Evolutionary conservation across 2,888 invertebrate genomes (phyloP).

Genomic region (Tenthredo mesomela): DNA sequence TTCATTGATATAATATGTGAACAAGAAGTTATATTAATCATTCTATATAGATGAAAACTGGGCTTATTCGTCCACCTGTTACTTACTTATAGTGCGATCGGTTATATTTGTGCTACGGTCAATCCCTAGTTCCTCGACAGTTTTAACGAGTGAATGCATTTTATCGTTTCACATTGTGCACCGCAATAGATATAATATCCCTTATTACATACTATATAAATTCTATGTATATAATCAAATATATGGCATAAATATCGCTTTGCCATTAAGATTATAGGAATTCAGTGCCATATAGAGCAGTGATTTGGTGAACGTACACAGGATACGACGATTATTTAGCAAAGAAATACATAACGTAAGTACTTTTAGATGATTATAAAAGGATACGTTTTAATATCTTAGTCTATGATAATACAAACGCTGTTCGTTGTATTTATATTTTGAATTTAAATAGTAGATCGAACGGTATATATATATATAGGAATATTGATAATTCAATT

Average conservation of each 20-base stretch:
- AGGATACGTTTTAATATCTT: neutral
- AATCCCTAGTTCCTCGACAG: neutral
- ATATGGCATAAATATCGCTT: neutral
- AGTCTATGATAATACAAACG: neutral
- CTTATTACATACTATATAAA: neutral
- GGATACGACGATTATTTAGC: neutral
- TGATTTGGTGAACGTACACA: slow-evolving; percentile 15
- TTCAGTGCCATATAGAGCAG: slow-evolving; percentile 16
- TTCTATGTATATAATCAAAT: neutral
- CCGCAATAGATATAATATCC: neutral
- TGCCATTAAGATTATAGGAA: neutral
- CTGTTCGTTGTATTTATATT: neutral
- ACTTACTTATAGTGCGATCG: slow-evolving; percentile 32
- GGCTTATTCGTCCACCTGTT: slow-evolving; percentile 36
- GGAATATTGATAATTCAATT: neutral
- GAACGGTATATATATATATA: neutral
- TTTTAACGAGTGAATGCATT: slow-evolving; percentile 21
- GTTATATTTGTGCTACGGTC: slow-evolving; percentile 3
- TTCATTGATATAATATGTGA: neutral
- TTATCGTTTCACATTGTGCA: neutral
- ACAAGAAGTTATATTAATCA: neutral
- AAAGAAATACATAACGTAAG: neutral
- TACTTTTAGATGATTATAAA: neutral
- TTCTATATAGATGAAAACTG: neutral
- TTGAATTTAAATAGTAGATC: neutral